Evolutionary conservation across 2,797 vertebrate species (phyloP).

Genomic region (Propithecus perrieri): DNA sequence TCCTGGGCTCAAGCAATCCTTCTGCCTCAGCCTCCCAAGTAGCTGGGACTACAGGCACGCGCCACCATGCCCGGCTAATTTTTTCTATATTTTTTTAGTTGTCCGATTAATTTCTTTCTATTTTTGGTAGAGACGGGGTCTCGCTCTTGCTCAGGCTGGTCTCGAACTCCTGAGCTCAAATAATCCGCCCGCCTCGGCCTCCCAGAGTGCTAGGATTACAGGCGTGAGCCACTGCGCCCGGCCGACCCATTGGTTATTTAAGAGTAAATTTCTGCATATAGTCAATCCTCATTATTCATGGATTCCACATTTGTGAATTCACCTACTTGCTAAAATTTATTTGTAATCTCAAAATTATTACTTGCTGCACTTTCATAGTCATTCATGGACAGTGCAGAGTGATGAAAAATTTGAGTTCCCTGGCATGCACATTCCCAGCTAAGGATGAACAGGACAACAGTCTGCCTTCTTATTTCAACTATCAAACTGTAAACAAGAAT

Average conservation of each 20-base stretch:
- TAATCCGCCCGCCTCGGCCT: too few species aligned
- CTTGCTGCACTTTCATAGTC: neutral
- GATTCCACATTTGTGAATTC: conserved; percentile 1
- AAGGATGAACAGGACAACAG: neutral
- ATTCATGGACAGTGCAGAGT: neutral
- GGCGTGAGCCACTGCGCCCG: too few species aligned
- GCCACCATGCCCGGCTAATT: too few species aligned
- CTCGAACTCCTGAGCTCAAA: too few species aligned
- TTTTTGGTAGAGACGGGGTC: too few species aligned
- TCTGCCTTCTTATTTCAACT: neutral
- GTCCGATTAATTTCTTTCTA: too few species aligned
- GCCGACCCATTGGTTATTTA: neutral
- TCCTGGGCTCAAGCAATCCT: too few species aligned
- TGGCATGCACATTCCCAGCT: neutral
- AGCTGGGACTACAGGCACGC: too few species aligned
- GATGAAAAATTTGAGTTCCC: neutral
- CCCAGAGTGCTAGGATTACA: too few species aligned
- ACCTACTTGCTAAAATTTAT: neutral
- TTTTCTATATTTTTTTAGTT: too few species aligned
- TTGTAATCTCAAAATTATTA: neutral
- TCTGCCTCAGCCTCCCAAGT: too few species aligned
- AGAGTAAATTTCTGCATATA: neutral
- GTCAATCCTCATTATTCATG: neutral
- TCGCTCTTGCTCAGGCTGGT: too few species aligned
- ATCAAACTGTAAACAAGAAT: neutral